Conservation (phyloP, 2,888 invertebrate genomes). For the Incurvaria masculella region DNA sequence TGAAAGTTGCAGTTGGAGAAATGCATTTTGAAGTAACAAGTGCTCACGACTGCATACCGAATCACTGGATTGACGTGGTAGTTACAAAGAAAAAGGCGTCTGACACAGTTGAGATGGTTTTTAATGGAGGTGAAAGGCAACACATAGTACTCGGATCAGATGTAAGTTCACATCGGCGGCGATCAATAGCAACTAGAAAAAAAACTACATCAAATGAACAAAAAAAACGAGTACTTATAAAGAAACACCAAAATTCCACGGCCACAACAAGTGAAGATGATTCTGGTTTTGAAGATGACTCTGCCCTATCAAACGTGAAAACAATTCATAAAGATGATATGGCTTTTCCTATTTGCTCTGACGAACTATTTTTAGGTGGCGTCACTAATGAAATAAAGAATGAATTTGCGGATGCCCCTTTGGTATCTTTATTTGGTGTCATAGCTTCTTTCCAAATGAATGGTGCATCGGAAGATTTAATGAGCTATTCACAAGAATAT, state of each 20-base stretch:
- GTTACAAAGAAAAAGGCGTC: conserved; percentile 30
- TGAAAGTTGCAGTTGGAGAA: conserved; percentile 28
- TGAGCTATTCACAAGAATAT: conserved; percentile 30
- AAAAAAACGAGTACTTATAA: neutral
- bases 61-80: conserved; percentile 40
- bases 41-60: conserved; percentile 29
- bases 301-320: neutral
- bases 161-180: neutral
- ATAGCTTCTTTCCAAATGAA: conserved; percentile 34
- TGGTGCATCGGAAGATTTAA: conserved; percentile 29
- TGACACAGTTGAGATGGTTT: conserved; percentile 35
- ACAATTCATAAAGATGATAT: neutral
- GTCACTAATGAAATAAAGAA: conserved; percentile 26
- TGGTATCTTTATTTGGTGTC: conserved; percentile 28
- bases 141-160: conserved; percentile 25
- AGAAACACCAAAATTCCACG: neutral
- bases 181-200: neutral
- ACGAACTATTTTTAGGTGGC: conserved; percentile 39
- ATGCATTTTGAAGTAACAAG: conserved; percentile 33
- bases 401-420: conserved; percentile 22
- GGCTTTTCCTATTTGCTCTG: conserved; percentile 25
- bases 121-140: conserved; percentile 38
- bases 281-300: conserved; percentile 12
- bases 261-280: neutral
- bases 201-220: conserved; percentile 15